A percentile compares a stretch with the other conserved stretches of the same genome.
Conservation (phyloP, 2,113 vertebrate species). For the Corythornis cristatus region DNA sequence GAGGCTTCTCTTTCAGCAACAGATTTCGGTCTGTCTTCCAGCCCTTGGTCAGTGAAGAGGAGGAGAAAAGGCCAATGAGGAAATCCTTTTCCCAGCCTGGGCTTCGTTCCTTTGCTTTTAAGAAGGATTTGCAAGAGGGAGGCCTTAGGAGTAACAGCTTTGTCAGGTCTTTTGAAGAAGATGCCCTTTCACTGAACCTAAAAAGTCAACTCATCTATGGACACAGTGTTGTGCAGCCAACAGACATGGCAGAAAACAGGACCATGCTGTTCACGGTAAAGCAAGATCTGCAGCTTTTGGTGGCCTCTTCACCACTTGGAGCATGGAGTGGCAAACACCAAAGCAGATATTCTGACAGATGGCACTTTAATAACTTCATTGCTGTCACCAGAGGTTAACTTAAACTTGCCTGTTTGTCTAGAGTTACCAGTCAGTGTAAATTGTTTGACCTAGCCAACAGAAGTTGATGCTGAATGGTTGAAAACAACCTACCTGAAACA, state of each 20-base stretch:
- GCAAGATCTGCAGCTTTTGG: not conserved
- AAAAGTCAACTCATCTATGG: constrained; percentile 75
- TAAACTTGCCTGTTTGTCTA: not conserved
- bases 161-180: constrained; percentile 87
- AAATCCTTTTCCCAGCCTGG: constrained; percentile 78
- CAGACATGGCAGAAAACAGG: constrained; percentile 92
- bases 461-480: not conserved
- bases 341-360: not conserved
- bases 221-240: constrained; percentile 86
- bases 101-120: constrained; percentile 79
- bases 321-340: not conserved
- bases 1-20: constrained; percentile 66
- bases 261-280: constrained; percentile 98
- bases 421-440: not conserved
- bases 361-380: not conserved
- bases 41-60: constrained; percentile 57
- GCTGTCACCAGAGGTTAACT: not conserved
- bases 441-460: not conserved
- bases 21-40: constrained; percentile 76
- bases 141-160: constrained; percentile 71
- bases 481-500: not conserved
- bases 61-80: constrained; percentile 70
- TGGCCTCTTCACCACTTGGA: not conserved
- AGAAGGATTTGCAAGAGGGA: constrained; percentile 78
- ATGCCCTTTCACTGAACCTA: constrained; percentile 84